Conservation (phyloP, 2,113 vertebrate species). For the Stegostoma tigrinum region DNA sequence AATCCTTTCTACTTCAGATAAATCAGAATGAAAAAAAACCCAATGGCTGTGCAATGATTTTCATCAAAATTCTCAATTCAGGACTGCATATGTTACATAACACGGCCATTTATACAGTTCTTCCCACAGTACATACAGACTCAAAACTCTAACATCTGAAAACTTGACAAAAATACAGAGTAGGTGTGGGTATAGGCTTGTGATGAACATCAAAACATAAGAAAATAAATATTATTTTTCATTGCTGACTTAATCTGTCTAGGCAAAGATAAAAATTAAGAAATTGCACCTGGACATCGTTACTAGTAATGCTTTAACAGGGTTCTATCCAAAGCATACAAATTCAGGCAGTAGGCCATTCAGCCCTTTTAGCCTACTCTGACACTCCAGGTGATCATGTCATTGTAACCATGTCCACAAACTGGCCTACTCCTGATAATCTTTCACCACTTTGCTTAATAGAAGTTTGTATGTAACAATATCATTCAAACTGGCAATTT, state of each 20-base stretch:
- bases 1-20: background rate
- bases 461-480: background rate
- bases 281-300: background rate
- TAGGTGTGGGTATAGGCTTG: background rate
- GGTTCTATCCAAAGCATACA: background rate
- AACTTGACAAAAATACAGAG: background rate
- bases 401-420: too few relatives aligned
- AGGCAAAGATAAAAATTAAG: background rate
- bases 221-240: background rate
- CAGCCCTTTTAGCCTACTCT: too few relatives aligned
- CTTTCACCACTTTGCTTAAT: too few relatives aligned
- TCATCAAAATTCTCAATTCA: background rate
- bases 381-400: too few relatives aligned
- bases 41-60: background rate
- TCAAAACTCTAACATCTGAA: background rate
- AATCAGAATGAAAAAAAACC: background rate
- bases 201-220: background rate
- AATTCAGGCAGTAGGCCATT: too few relatives aligned
- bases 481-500: background rate
- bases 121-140: background rate
- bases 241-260: background rate
- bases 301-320: background rate
- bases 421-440: too few relatives aligned
- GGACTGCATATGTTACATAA: background rate
- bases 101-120: background rate